phyloP scores from a whole-genome alignment of 2,113 vertebrate species.

The Monopterus albus region DNA sequence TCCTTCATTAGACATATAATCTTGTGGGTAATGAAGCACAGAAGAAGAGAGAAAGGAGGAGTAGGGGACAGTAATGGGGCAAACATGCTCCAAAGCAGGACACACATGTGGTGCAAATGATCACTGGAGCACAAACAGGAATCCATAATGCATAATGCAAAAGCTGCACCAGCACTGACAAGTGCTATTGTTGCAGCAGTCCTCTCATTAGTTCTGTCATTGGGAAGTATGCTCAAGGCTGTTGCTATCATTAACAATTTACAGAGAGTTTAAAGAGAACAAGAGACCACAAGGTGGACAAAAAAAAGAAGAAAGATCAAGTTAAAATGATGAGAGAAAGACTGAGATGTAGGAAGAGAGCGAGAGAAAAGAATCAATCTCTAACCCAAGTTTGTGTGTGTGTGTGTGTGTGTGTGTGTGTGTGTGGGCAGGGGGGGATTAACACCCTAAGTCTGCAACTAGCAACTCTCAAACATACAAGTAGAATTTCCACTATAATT shows the following conservation, averaged over 20 bases:
- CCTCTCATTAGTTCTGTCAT: constrained; percentile 65
- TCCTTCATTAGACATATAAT: constrained; percentile 55
- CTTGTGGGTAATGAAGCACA: constrained; percentile 35
- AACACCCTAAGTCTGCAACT: too few relatives aligned
- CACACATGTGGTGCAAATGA: constrained; percentile 5
- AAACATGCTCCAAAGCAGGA: constrained; percentile 4
- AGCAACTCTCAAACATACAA: too few relatives aligned
- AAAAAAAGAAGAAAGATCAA: background rate
- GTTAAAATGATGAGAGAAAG: background rate
- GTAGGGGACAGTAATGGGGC: background rate
- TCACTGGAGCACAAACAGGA: constrained; percentile 27
- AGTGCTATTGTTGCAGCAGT: constrained; percentile 30
- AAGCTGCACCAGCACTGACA: constrained; percentile 29
- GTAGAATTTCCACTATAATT: too few relatives aligned
- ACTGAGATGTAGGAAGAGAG: background rate
- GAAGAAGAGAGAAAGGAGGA: constrained; percentile 4
- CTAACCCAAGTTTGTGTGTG: too few relatives aligned
- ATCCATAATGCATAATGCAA: constrained; percentile 48
- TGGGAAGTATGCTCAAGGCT: constrained; percentile 60
- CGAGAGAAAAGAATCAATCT: background rate
- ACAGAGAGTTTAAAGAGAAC: constrained; percentile 38
- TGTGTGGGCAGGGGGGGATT: too few relatives aligned
- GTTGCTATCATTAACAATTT: constrained; percentile 63
- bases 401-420: too few relatives aligned
- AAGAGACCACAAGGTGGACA: background rate